Percentiles rank a stretch among this genome's conserved stretches.
Conservation (phyloP, 23 tunicate genomes). For the Halocynthia roretzi region DNA sequence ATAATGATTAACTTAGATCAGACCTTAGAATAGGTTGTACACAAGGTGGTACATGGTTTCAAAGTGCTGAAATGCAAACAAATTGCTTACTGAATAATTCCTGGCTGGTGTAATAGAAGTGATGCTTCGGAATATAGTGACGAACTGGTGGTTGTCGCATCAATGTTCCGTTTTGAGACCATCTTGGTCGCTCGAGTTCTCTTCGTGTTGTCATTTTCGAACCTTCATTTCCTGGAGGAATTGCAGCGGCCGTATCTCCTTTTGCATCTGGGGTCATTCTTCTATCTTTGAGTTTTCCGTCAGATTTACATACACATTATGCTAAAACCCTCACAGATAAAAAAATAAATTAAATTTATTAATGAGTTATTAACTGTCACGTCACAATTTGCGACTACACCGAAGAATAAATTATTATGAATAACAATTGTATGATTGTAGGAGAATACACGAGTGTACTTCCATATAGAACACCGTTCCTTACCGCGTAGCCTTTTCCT, state of each 20-base stretch:
- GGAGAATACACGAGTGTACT: too few species aligned
- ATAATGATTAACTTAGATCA: not conserved
- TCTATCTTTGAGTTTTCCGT: not conserved
- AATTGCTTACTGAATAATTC: slow-evolving; percentile 54
- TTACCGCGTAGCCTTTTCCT: too few species aligned
- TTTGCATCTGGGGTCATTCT: slow-evolving; percentile 8
- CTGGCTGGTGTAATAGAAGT: slow-evolving; percentile 51
- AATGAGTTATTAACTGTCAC: too few species aligned
- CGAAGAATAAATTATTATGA: too few species aligned
- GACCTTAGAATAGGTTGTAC: not conserved
- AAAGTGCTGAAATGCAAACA: not conserved
- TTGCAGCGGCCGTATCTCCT: not conserved
- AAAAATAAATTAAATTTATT: too few species aligned
- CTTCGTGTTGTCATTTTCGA: slow-evolving; percentile 23
- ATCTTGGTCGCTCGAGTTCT: slow-evolving; percentile 45
- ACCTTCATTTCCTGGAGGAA: slow-evolving; percentile 2
- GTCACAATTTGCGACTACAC: too few species aligned
- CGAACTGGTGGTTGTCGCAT: slow-evolving; percentile 33
- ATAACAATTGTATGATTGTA: too few species aligned
- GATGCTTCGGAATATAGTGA: slow-evolving; percentile 71
- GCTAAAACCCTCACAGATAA: too few species aligned
- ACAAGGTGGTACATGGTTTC: not conserved
- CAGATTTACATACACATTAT: too few species aligned
- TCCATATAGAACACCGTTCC: too few species aligned
- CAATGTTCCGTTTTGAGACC: slow-evolving; percentile 66